Evolutionary conservation across 2,888 invertebrate species (phyloP), one percentile per base, ranked within the genome.

Genomic region (Sylvicola fuscatus): DNA sequence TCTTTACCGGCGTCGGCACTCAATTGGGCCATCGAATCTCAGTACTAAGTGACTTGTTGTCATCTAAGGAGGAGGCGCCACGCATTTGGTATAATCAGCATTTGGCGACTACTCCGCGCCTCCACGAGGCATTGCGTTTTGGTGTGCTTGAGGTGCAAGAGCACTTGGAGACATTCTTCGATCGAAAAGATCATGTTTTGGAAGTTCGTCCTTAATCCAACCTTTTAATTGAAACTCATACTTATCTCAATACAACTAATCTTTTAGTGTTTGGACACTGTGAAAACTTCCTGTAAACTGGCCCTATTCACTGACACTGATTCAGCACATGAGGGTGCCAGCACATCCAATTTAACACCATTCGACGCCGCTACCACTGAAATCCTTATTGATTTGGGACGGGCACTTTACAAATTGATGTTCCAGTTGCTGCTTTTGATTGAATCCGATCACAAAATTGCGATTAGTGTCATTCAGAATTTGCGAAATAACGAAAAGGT

Each of bases 151-250:
- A 93, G 56, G 78, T 95, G 43, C 84, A 89, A 48, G 93, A 95
- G 50, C 93, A 93, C 56, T 69, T 92, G 44, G 93, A 95, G 56
- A 93, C 92, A 0, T 92, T 87, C 54, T 76, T 87, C 45, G 90
- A 93, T 55, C 72, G 86, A 39, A 77, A 83, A 46, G 90, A 93
- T 52, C 86, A 89, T 49, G 81, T 84, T 1, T 62, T 74, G 1
- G 81, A 83, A 71, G 82, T 82, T 53, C 49, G 43, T 46, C n/a
- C n/a, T 5, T 35, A 11, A 36, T 35, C 32, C 27, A 32, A 33
- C 13, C 13, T 21, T 10, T 17, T 32, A 14, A 17, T 37, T 17
- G 33, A 16, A 28, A 16, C 16, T 38, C 14, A 37, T 32, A 11
- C n/a, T 28, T 37, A 16, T 27, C 32, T 6, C 33, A n/a, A 6